Conservation (phyloP, 2,888 invertebrate species). For the Altica lythri region DNA sequence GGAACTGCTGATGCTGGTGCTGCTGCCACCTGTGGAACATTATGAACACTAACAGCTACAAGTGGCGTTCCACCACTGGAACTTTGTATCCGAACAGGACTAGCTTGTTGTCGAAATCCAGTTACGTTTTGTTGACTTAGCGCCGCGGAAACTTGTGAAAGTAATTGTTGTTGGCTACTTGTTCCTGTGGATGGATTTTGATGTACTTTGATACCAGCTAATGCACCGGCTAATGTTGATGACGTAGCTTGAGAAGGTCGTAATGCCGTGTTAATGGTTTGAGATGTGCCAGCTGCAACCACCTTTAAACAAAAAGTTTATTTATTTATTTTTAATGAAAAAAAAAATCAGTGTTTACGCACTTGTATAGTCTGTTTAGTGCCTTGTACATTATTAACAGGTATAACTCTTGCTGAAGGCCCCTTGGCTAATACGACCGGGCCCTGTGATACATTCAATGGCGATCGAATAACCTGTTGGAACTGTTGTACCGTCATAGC, state of each 20-base stretch:
- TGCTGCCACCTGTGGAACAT: conserved; percentile 41
- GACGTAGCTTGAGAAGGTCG: conserved; percentile 59
- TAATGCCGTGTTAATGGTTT: conserved; percentile 59
- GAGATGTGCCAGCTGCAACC: conserved; percentile 61
- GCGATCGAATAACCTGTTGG: conserved; percentile 65
- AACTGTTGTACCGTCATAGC: conserved; percentile 76
- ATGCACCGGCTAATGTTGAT: conserved; percentile 57
- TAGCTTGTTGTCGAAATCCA: conserved; percentile 61
- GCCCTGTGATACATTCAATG: conserved; percentile 61
- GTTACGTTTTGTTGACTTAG: conserved; percentile 58
- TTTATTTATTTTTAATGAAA: too few species aligned
- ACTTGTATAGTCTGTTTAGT: conserved; percentile 68
- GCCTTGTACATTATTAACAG: conserved; percentile 63
- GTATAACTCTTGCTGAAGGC: conserved; percentile 66
- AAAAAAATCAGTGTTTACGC: too few species aligned
- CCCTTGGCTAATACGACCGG: conserved; percentile 67
- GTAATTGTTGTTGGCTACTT: conserved; percentile 61
- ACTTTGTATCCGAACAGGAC: conserved; percentile 64
- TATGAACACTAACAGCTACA: conserved; percentile 64
- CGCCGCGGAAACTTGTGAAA: conserved; percentile 62
- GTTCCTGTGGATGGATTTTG: conserved; percentile 48
- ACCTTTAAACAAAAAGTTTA: conserved; percentile 59
- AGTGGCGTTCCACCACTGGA: conserved; percentile 59
- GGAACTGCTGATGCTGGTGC: conserved; percentile 15
- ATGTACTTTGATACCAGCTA: conserved; percentile 60